phyloP scores from a whole-genome alignment of 1,140 invertebrate species.

The Drosophila novamexicana region DNA sequence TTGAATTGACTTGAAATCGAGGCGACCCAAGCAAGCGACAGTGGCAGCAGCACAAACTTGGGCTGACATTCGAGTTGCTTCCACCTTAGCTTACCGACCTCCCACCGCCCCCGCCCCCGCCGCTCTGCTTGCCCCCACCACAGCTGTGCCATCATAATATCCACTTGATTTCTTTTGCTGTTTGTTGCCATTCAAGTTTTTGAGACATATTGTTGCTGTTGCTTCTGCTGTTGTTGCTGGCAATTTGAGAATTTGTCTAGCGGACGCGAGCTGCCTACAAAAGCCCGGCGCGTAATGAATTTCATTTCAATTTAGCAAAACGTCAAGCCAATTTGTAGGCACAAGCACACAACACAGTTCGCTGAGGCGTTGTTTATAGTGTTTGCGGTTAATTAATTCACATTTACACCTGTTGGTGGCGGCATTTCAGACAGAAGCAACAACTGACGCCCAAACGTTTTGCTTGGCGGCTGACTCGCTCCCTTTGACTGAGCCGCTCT shows the following conservation, averaged over 20 bases:
- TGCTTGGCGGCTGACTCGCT: slow-evolving; percentile 12
- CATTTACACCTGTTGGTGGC: slow-evolving; percentile 81
- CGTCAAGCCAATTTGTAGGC: slow-evolving; percentile 72
- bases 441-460: slow-evolving; percentile 26
- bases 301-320: slow-evolving; percentile 76
- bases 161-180: slow-evolving; percentile 64
- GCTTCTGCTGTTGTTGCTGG: slow-evolving; percentile 14
- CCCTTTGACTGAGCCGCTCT: background rate
- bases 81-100: background rate
- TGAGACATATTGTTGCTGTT: slow-evolving; percentile 61
- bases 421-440: slow-evolving; percentile 45
- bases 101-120: background rate
- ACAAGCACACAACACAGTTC: slow-evolving; percentile 12
- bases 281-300: slow-evolving; percentile 63
- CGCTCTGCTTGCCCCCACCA: background rate
- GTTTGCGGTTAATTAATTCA: slow-evolving; percentile 84
- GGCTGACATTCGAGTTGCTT: slow-evolving; percentile 22
- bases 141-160: slow-evolving; percentile 52
- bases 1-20: slow-evolving; percentile 80
- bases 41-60: slow-evolving; percentile 8
- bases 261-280: slow-evolving; percentile 34
- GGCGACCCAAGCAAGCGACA: slow-evolving; percentile 29
- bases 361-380: slow-evolving; percentile 79
- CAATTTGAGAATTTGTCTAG: slow-evolving; percentile 58
- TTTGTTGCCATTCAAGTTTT: slow-evolving; percentile 28